These are phyloP conservation scores for Pipistrellus pygmaeus DNA, from an alignment of 2,797 vertebrate genomes.

Conservation along the genomic window DNA sequence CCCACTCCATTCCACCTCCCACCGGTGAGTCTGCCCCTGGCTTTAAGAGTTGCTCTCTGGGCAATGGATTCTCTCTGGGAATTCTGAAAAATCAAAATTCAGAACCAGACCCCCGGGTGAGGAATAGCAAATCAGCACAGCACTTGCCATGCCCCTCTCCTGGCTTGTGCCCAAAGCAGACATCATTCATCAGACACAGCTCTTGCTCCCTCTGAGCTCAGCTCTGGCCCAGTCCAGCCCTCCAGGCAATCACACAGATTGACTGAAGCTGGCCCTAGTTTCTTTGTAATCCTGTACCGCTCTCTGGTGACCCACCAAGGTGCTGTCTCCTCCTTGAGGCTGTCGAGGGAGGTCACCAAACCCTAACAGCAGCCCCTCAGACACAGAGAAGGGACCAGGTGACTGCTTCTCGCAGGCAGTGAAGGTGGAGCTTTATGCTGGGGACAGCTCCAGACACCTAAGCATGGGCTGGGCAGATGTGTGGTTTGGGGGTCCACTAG, in stretches of 20 bases:
- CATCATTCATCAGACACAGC: conserved; percentile 49
- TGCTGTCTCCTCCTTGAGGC: not conserved
- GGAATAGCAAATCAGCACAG: not conserved
- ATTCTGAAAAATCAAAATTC: conserved; percentile 32
- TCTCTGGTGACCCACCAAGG: not conserved
- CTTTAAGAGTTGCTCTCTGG: not conserved
- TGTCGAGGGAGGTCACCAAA: conserved; percentile 10
- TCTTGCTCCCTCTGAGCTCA: not conserved
- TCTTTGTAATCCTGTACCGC: not conserved
- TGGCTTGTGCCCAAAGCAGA: conserved; percentile 2
- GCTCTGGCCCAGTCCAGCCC: not conserved
- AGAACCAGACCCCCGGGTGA: not conserved
- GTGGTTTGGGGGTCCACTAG: not conserved
- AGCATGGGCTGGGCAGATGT: not conserved
- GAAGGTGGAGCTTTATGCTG: not conserved
- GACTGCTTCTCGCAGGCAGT: not conserved
- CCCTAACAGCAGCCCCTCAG: not conserved
- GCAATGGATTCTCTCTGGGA: not conserved
- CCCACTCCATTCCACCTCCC: not conserved
- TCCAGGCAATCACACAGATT: not conserved
- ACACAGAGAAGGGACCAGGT: not conserved
- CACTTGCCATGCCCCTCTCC: not conserved
- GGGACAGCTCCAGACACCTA: not conserved
- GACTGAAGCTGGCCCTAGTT: not conserved
- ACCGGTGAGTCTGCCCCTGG: not conserved